phyloP scores from a whole-genome alignment of 2,888 invertebrate species.

The Odontocerum albicorne region DNA sequence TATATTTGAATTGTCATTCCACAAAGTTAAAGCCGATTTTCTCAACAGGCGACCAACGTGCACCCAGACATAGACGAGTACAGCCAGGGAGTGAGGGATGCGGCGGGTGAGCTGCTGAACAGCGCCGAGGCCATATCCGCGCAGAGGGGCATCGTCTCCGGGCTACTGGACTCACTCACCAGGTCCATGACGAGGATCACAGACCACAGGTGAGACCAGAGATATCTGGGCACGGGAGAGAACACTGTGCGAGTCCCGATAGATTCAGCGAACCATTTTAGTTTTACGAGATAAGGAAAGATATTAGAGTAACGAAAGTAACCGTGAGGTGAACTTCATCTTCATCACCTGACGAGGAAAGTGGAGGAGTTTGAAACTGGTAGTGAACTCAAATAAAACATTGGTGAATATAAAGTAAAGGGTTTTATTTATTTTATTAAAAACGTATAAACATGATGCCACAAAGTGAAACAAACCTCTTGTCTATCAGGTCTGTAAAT shows the following conservation, averaged over 20 bases:
- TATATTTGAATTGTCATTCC: no score
- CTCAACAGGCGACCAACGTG: constrained; percentile 67
- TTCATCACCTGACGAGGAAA: background rate
- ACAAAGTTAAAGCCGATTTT: no score
- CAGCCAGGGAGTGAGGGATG: constrained; percentile 73
- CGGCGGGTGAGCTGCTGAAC: constrained; percentile 77
- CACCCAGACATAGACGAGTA: constrained; percentile 86
- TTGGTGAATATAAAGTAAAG: no score
- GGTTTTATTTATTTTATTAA: no score
- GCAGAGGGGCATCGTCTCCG: constrained; percentile 86
- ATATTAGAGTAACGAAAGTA: no score
- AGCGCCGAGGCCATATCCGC: constrained; percentile 82
- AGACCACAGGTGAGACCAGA: constrained; percentile 65
- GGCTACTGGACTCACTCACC: constrained; percentile 88
- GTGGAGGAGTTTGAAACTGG: no score
- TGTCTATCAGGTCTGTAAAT: no score
- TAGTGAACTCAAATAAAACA: no score
- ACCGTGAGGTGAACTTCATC: background rate
- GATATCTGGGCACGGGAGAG: background rate
- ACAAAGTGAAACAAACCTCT: no score
- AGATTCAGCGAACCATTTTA: background rate
- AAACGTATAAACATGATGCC: no score
- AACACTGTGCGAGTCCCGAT: background rate
- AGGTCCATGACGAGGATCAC: constrained; percentile 82
- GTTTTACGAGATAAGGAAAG: background rate